A percentile compares a stretch with the other conserved stretches of the same genome.
phyloP scores from a whole-genome alignment of 2,113 vertebrate species.

The Pheucticus melanocephalus region DNA sequence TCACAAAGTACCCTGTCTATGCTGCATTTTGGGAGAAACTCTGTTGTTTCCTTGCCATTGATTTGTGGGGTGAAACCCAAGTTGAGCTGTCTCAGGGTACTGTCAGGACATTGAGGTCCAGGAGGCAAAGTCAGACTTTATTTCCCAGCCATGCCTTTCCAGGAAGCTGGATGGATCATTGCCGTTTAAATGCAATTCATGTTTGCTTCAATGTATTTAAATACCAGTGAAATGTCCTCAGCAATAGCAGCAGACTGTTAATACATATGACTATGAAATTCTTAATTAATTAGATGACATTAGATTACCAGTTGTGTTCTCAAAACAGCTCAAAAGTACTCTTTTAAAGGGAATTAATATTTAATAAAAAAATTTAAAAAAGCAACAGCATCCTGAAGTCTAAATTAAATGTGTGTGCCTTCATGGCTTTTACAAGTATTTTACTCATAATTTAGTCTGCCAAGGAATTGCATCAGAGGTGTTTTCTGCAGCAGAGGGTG shows the following conservation, averaged over 20 bases:
- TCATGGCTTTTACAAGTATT: background rate
- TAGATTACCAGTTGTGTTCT: conserved; percentile 7
- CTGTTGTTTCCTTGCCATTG: background rate
- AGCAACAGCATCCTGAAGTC: background rate
- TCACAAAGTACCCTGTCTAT: background rate
- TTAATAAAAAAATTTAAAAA: conserved; percentile 16
- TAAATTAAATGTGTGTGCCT: conserved; percentile 24
- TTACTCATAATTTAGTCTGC: background rate
- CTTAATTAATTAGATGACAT: conserved; percentile 51
- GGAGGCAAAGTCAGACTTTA: background rate
- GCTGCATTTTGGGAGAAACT: background rate
- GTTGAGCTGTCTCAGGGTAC: background rate
- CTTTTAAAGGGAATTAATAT: conserved; percentile 41
- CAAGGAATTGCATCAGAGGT: background rate
- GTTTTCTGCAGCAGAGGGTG: background rate
- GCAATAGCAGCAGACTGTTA: conserved; percentile 23
- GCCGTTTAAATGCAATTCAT: background rate
- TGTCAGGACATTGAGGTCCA: background rate
- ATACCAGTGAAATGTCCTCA: background rate
- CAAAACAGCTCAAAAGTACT: conserved; percentile 38
- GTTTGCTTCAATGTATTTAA: conserved; percentile 3
- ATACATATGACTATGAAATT: conserved; percentile 24
- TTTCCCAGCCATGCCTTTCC: background rate
- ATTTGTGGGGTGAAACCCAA: background rate
- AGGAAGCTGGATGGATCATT: background rate